These are phyloP conservation scores for Bedellia somnulentella DNA, from an alignment of 2,888 invertebrate genomes.

Conservation along the genomic window DNA sequence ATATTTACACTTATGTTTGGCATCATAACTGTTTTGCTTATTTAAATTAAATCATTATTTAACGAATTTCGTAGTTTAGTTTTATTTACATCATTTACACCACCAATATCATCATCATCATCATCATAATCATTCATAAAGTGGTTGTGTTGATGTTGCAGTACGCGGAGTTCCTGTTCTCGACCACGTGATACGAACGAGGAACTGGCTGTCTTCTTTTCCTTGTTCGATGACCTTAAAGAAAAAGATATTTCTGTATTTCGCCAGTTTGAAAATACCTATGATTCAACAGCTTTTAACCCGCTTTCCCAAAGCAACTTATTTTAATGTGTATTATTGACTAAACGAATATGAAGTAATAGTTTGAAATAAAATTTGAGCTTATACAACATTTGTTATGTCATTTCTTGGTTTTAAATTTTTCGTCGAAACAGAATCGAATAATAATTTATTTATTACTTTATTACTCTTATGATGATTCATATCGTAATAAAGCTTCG, in stretches of 20 bases:
- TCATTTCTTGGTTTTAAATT: too few relatives aligned
- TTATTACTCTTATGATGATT: too few relatives aligned
- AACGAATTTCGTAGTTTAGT: not conserved
- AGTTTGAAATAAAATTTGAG: not conserved
- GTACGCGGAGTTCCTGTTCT: conserved; percentile 31
- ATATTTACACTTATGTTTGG: too few relatives aligned
- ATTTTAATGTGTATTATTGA: not conserved
- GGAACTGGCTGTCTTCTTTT: conserved; percentile 64
- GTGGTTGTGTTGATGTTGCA: conserved; percentile 26
- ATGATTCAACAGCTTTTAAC: not conserved
- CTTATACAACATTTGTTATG: not conserved
- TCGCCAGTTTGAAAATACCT: not conserved
- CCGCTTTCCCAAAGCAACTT: not conserved
- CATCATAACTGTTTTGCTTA: too few relatives aligned
- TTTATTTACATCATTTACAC: not conserved
- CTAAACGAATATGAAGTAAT: not conserved
- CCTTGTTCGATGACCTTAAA: conserved; percentile 58
- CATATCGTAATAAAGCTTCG: too few relatives aligned
- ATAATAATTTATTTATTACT: too few relatives aligned
- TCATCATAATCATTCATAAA: too few relatives aligned
- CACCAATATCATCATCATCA: not conserved
- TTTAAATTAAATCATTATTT: too few relatives aligned
- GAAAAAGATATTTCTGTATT: conserved; percentile 6
- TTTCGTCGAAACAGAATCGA: too few relatives aligned
- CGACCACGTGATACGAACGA: conserved; percentile 64